These are phyloP conservation scores for Punctoribates punctum DNA, from an alignment of 2,888 invertebrate species.

Conservation along the genomic window DNA sequence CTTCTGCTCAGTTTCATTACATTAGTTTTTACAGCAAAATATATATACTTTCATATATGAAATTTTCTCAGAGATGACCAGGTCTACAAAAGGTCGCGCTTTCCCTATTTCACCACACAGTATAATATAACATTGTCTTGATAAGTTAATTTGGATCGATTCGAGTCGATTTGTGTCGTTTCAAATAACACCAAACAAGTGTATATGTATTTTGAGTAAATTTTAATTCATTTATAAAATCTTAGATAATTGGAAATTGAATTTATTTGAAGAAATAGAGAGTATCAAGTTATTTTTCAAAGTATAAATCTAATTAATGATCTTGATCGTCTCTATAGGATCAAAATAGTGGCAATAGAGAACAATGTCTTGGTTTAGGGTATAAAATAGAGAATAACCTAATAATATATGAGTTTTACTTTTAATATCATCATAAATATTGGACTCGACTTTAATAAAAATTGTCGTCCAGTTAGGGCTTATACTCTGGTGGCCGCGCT, in stretches of 20 bases:
- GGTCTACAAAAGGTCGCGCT: no score
- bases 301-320: neutral
- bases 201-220: no score
- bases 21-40: neutral
- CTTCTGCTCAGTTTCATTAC: slow-evolving; percentile 19
- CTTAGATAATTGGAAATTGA: neutral
- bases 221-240: no score
- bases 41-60: neutral
- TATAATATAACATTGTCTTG: no score
- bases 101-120: no score
- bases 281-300: neutral
- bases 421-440: slow-evolving; percentile 22
- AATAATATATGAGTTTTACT: slow-evolving; percentile 21
- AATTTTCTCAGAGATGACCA: neutral
- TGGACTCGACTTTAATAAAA: slow-evolving; percentile 22
- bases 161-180: no score
- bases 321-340: no score
- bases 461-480: neutral
- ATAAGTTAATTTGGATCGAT: no score
- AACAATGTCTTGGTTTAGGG: neutral
- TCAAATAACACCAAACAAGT: no score
- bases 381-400: neutral
- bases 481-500: neutral
- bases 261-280: neutral
- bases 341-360: neutral